These are phyloP conservation scores for Bryconaethiops microstoma DNA, from an alignment of 2,797 vertebrate species.

Conservation along the genomic window DNA sequence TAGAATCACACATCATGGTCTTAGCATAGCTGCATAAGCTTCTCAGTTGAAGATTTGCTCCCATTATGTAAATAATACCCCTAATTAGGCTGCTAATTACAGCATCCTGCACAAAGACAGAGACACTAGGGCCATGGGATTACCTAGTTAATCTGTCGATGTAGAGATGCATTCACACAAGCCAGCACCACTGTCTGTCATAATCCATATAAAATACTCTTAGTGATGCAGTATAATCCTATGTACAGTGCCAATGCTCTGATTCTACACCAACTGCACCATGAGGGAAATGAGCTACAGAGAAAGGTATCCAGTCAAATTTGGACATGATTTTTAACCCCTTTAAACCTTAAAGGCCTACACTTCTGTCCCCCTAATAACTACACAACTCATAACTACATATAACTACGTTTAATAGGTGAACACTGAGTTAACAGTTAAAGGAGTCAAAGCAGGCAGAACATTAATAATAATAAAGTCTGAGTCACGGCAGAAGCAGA, in stretches of 20 bases:
- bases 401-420: background rate
- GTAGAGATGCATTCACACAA: constrained; percentile 38
- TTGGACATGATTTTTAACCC: background rate
- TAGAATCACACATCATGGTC: constrained; percentile 41
- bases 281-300: background rate
- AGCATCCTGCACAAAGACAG: constrained; percentile 50
- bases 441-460: background rate
- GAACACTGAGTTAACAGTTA: background rate
- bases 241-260: background rate
- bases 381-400: background rate
- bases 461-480: background rate
- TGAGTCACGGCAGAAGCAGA: background rate
- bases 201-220: constrained; percentile 44
- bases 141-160: constrained; percentile 53
- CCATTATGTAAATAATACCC: constrained; percentile 49
- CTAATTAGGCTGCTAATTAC: constrained; percentile 51
- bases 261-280: background rate
- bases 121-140: constrained; percentile 48
- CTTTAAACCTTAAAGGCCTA: background rate
- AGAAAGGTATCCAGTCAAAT: background rate
- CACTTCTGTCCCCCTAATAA: background rate
- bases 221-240: constrained; percentile 36
- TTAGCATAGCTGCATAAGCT: constrained; percentile 48
- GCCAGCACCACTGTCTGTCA: constrained; percentile 47
- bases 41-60: constrained; percentile 46